Percentiles rank a stretch among this genome's conserved stretches.
Conservation (phyloP, 2,797 vertebrate species). For the Amblyopsis hoosieri region DNA sequence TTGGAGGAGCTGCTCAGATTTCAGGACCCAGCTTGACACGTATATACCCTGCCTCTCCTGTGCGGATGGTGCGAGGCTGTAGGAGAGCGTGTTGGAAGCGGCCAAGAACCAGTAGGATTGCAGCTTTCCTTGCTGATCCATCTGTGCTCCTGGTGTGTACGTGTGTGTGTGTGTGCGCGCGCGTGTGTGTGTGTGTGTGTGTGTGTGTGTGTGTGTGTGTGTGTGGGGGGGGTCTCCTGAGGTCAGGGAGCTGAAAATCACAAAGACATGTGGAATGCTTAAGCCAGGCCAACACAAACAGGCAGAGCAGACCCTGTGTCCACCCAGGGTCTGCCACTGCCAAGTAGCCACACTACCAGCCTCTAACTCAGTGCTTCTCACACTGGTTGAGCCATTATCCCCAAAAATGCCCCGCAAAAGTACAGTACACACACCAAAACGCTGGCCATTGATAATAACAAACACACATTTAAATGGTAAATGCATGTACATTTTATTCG, state of each 20-base stretch:
- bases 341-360: conserved; percentile 33
- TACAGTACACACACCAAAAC: too few relatives aligned
- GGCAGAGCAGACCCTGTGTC: conserved; percentile 65
- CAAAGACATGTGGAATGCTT: conserved; percentile 84
- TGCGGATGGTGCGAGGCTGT: conserved; percentile 25
- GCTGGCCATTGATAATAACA: too few relatives aligned
- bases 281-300: conserved; percentile 78
- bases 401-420: too few relatives aligned
- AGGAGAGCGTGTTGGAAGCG: conserved; percentile 34
- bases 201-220: conserved; percentile 12
- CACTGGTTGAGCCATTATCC: too few relatives aligned
- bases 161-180: conserved; percentile 10
- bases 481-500: too few relatives aligned
- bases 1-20: not conserved
- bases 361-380: conserved; percentile 21
- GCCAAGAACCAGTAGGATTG: conserved; percentile 35
- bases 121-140: conserved; percentile 52
- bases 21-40: not conserved
- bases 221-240: conserved; percentile 78
- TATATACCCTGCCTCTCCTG: conserved; percentile 34
- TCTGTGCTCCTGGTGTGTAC: conserved; percentile 72
- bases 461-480: too few relatives aligned
- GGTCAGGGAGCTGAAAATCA: conserved; percentile 81
- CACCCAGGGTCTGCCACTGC: conserved; percentile 22
- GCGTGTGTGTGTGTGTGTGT: too few relatives aligned